Base-by-base conservation (phyloP, 1,140 invertebrate genomes). In the Pentalonia nigronervosa region DNA sequence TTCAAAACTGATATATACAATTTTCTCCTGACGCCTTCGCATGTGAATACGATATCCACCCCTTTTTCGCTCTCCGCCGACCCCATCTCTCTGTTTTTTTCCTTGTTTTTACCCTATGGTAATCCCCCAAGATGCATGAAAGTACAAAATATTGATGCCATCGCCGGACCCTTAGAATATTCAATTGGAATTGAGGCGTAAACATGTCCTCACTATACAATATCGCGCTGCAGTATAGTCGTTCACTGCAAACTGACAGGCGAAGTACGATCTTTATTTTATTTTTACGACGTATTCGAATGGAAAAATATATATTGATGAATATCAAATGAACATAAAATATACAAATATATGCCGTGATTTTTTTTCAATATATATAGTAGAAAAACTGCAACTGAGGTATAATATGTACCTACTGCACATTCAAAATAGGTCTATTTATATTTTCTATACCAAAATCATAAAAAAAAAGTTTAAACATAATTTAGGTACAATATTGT, bases 1-100 rank as follows among this genome's bases (percentile, higher is more conserved):
- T 93, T 84, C 91, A 45, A 93, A 86, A 93, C 91, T 92, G 91
- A 92, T 92, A 48, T 92, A 92, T 92, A 92, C 91, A 48, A 92
- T 92, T 92, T 92, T 92, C 76, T 92, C 91, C 91, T 83, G 91
- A 92, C 91, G 91, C 91, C 91, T 92, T 50, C 67, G 34, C 90
- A 91, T 91, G 90, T 45, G 60, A 91, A 91, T 76, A 76, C 91
- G n/a, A 81, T 50, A 92, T 76, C n/a, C 30, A 23, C 45, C 60
- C 91, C 21, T 90, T 36, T 76, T 30, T 45, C 81, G 21, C 2
- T n/a, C 20, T 76, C 25, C 30, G 1, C 81, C 48, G 81, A 23
- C 47, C 90, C 25, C 47, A 14, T 21, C 34, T 41, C 34, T 67
- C 25, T 47, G 17, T 81, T 41, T 50, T 83, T 91, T n/a, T 91